Evolutionary conservation across 2,113 vertebrate species (phyloP).

Genomic region (Lophius piscatorius): DNA sequence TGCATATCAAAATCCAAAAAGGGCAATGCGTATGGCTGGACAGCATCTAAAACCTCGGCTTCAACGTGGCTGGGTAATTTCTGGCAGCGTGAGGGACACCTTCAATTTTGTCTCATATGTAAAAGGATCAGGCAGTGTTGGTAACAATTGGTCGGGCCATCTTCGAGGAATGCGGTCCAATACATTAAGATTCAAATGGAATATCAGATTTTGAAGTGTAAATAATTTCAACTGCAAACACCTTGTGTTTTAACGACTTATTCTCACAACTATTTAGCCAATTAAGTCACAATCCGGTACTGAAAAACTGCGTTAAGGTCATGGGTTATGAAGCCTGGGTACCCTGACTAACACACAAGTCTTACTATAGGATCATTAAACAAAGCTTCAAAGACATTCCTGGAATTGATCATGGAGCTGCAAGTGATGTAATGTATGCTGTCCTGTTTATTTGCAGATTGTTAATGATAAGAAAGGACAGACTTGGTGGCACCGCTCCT

Average conservation of each 20-base stretch:
- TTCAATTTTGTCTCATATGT: slow-evolving; percentile 19
- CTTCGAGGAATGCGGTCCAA: not conserved
- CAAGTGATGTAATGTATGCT: slow-evolving; percentile 81
- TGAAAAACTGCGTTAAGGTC: slow-evolving; percentile 46
- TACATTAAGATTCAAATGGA: not conserved
- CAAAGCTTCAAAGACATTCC: slow-evolving; percentile 79
- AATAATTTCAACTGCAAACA: not conserved
- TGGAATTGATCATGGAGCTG: slow-evolving; percentile 78
- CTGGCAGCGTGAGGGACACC: not conserved
- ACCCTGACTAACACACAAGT: slow-evolving; percentile 48
- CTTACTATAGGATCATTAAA: slow-evolving; percentile 71
- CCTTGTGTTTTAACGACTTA: slow-evolving; percentile 8
- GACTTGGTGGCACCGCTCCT: slow-evolving; percentile 77
- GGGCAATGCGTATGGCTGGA: slow-evolving; percentile 40
- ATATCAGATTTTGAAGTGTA: slow-evolving; percentile 6
- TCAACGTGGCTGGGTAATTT: slow-evolving; percentile 17
- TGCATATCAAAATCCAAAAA: slow-evolving; percentile 62
- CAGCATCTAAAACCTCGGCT: slow-evolving; percentile 41
- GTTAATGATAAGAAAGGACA: slow-evolving; percentile 80
- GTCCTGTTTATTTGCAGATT: slow-evolving; percentile 82
- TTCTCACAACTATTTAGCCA: not conserved
- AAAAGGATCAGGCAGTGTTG: not conserved
- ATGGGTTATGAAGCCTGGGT: slow-evolving; percentile 46
- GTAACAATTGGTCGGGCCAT: not conserved
- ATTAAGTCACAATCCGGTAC: slow-evolving; percentile 18